These are phyloP conservation scores for Oryzias dopingdopingensis DNA, from an alignment of 2,797 vertebrate genomes.

Conservation along the genomic window DNA sequence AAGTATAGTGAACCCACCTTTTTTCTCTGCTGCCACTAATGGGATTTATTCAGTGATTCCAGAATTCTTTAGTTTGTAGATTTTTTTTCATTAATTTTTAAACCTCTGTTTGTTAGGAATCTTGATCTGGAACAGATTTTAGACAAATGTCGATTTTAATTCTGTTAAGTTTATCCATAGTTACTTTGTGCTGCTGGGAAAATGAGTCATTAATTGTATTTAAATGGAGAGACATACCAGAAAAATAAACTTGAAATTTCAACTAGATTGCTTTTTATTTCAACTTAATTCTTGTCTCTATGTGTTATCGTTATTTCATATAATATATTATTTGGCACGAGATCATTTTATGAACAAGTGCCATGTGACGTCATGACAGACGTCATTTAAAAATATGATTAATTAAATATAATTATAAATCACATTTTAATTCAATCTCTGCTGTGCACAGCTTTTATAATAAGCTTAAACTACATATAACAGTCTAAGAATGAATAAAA, in stretches of 20 bases:
- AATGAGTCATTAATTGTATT: constrained; percentile 79
- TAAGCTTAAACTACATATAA: too few relatives aligned
- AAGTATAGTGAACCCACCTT: constrained; percentile 31
- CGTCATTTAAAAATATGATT: too few relatives aligned
- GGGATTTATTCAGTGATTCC: constrained; percentile 52
- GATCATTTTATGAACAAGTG: too few relatives aligned
- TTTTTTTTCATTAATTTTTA: constrained; percentile 48
- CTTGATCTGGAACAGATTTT: constrained; percentile 64
- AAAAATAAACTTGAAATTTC: constrained; percentile 83
- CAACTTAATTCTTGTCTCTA: constrained; percentile 1
- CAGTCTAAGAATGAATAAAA: too few relatives aligned
- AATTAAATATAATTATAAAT: too few relatives aligned
- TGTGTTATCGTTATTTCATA: not conserved
- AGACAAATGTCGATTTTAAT: constrained; percentile 23
- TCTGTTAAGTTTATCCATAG: constrained; percentile 66
- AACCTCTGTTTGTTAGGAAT: constrained; percentile 54
- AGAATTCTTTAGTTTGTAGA: constrained; percentile 43
- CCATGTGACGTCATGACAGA: too few relatives aligned
- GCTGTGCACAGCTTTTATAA: too few relatives aligned
- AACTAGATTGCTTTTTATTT: constrained; percentile 36
- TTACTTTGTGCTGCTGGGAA: constrained; percentile 75
- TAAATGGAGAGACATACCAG: constrained; percentile 77
- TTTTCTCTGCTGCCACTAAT: constrained; percentile 47
- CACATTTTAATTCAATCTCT: too few relatives aligned
- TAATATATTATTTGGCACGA: too few relatives aligned